Evolutionary conservation across 2,113 vertebrate genomes (phyloP).

Genomic region (Salvelinus namaycush): DNA sequence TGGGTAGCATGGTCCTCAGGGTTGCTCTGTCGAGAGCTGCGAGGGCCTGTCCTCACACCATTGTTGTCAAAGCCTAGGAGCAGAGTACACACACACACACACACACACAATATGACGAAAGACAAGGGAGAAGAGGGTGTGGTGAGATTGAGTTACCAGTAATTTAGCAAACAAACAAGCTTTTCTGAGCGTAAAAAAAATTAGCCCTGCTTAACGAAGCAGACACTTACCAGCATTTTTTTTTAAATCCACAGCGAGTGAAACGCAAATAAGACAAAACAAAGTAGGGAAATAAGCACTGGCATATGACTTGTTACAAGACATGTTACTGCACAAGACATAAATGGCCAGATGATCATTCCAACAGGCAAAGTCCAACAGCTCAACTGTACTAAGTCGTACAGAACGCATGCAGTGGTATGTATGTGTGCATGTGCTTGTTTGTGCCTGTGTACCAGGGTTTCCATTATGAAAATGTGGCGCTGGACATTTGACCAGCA

Average conservation of each 20-base stretch:
- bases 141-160: not conserved
- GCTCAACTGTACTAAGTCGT: not conserved
- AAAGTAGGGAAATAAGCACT: slow-evolving; percentile 39
- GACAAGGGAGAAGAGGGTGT: not conserved
- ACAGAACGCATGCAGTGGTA: not conserved
- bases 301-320: not conserved
- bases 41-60: slow-evolving; percentile 88
- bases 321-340: too few relatives aligned
- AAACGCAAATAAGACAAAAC: slow-evolving; percentile 77
- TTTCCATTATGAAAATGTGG: too few relatives aligned
- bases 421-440: too few relatives aligned
- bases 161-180: not conserved
- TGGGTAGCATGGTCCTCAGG: slow-evolving; percentile 92
- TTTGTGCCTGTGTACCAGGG: too few relatives aligned
- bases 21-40: slow-evolving; percentile 93
- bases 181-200: not conserved
- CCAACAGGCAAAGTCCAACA: not conserved
- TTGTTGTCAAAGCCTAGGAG: slow-evolving; percentile 95
- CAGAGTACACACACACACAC: slow-evolving; percentile 47
- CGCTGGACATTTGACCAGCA: too few relatives aligned
- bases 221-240: slow-evolving; percentile 81
- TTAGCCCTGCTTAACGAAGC: slow-evolving; percentile 19
- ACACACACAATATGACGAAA: slow-evolving; percentile 14
- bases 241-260: slow-evolving; percentile 73
- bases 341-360: too few relatives aligned